phyloP scores from a whole-genome alignment of 1,140 invertebrate species.

The Gerris buenoi region DNA sequence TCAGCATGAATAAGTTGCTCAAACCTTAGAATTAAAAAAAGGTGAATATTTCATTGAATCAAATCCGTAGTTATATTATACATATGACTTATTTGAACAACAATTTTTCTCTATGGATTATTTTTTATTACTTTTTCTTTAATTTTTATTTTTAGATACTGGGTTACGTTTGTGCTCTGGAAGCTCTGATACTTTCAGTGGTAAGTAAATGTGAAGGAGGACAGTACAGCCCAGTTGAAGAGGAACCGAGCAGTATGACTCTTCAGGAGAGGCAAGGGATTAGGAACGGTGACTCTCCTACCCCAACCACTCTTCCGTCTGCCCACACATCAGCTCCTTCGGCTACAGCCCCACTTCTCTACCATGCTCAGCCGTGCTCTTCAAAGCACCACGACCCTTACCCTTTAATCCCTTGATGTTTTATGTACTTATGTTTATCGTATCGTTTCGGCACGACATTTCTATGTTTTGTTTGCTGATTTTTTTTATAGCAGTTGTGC shows the following conservation, averaged over 20 bases:
- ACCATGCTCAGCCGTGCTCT: conserved; percentile 41
- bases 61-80: too few species aligned
- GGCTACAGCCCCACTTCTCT: conserved; percentile 23
- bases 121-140: too few species aligned
- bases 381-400: conserved; percentile 38
- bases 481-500: background rate
- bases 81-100: too few species aligned
- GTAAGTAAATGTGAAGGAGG: conserved; percentile 32
- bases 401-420: conserved; percentile 29
- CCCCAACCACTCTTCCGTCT: conserved; percentile 18
- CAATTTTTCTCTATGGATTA: too few species aligned
- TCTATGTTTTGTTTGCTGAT: too few species aligned
- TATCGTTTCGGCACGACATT: background rate
- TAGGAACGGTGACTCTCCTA: conserved; percentile 17
- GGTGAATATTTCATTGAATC: too few species aligned
- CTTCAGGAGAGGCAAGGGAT: conserved; percentile 28
- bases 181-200: conserved; percentile 32
- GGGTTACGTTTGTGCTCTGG: conserved; percentile 34
- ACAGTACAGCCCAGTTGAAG: conserved; percentile 33
- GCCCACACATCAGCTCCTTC: conserved; percentile 16
- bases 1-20: too few species aligned
- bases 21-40: too few species aligned
- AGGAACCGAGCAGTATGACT: conserved; percentile 33
- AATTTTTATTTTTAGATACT: conserved; percentile 30
- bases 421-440: background rate